phyloP scores from a whole-genome alignment of 2,888 invertebrate genomes.

The Athalia rosae region DNA sequence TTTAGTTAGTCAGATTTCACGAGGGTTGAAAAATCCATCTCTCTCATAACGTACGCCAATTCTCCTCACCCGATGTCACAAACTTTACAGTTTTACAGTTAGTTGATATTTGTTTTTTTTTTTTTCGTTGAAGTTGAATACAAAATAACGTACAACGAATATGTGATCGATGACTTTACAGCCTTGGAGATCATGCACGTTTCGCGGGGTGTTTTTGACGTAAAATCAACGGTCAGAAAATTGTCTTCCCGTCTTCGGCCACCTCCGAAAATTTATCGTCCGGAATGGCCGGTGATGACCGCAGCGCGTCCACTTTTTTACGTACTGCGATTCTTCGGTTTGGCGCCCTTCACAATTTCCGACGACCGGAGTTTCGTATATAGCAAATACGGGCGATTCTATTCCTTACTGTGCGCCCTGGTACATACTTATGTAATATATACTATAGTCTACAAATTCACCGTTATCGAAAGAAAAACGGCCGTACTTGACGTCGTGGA shows the following conservation, averaged over 20 bases:
- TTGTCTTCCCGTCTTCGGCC: conserved; percentile 23
- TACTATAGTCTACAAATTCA: conserved; percentile 48
- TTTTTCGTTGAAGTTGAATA: too few species aligned
- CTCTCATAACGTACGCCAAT: too few species aligned
- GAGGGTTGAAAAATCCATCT: too few species aligned
- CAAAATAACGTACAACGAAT: too few species aligned
- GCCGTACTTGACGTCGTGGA: conserved; percentile 58
- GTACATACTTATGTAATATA: conserved; percentile 56
- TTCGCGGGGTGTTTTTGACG: conserved; percentile 28
- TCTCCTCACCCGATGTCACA: too few species aligned
- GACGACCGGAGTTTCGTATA: conserved; percentile 57
- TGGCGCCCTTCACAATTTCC: conserved; percentile 65
- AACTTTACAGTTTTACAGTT: too few species aligned
- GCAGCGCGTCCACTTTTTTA: conserved; percentile 62
- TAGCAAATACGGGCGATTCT: conserved; percentile 54
- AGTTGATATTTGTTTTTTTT: too few species aligned
- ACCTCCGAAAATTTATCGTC: conserved; percentile 51
- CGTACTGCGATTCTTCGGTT: conserved; percentile 62
- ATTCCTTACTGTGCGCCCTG: conserved; percentile 50
- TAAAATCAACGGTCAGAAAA: conserved; percentile 27
- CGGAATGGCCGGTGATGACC: conserved; percentile 63
- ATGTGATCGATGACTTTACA: too few species aligned
- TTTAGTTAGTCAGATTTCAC: too few species aligned
- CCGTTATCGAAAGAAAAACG: conserved; percentile 25
- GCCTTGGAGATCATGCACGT: not conserved